Evolutionary conservation across 2,113 vertebrate genomes (phyloP).

Genomic region (Thunnus thynnus): DNA sequence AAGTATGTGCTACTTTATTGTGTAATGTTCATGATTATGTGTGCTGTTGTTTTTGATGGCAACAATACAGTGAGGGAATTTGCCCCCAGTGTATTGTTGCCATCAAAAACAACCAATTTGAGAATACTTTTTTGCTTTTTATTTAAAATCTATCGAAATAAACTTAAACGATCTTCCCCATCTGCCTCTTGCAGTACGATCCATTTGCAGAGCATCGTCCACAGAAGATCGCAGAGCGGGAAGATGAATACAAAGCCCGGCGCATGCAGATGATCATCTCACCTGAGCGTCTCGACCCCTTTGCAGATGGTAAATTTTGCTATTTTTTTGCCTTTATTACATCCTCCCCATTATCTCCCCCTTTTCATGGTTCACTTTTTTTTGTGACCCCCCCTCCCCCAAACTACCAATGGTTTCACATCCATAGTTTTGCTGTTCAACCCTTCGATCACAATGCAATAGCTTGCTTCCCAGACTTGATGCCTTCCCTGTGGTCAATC

Average conservation of each 20-base stretch:
- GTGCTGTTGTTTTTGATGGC: no score
- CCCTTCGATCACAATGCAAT: slow-evolving; percentile 84
- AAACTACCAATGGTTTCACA: slow-evolving; percentile 60
- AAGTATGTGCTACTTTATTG: slow-evolving; percentile 80
- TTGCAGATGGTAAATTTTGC: slow-evolving; percentile 96
- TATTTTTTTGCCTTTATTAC: slow-evolving; percentile 45
- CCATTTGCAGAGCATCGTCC: slow-evolving; percentile 97
- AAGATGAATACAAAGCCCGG: slow-evolving; percentile 98
- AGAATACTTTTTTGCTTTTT: no score
- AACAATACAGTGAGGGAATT: no score
- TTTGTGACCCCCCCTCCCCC: slow-evolving; percentile 29
- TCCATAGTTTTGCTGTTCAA: slow-evolving; percentile 72
- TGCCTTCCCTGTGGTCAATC: slow-evolving; percentile 73
- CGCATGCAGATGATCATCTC: slow-evolving; percentile 99
- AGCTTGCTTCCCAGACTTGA: slow-evolving; percentile 79
- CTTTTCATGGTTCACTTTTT: slow-evolving; percentile 51
- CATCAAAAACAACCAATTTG: no score
- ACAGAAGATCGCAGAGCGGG: slow-evolving; percentile 96
- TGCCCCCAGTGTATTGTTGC: no score
- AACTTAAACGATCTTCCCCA: background rate
- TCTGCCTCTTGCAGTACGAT: slow-evolving; percentile 89
- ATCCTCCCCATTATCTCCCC: slow-evolving; percentile 50
- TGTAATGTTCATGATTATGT: no score
- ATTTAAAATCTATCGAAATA: background rate
- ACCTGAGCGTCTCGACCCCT: slow-evolving; percentile 97